Percentiles rank a stretch among this genome's conserved stretches.
Evolutionary conservation across 2,797 vertebrate genomes (phyloP).

Genomic region (Fringilla coelebs): DNA sequence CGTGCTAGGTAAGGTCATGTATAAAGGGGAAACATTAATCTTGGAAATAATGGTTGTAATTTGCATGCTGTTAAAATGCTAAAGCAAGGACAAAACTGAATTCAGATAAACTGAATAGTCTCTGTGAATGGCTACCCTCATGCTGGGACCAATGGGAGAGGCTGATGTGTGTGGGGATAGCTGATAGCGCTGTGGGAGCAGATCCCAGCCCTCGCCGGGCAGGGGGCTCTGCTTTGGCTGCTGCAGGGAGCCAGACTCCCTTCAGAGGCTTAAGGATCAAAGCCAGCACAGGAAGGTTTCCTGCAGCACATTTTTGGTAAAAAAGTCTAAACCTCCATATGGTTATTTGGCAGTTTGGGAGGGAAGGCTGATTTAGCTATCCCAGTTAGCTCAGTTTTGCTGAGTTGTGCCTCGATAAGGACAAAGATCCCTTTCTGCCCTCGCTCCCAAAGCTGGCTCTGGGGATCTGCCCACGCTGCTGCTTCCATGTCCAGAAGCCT

Average conservation of each 20-base stretch:
- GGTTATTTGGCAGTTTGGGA: neutral
- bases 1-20: neutral
- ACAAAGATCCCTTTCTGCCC: neutral
- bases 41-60: neutral
- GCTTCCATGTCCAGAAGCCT: neutral
- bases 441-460: accelerated
- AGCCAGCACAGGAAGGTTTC: accelerated
- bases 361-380: neutral
- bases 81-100: neutral
- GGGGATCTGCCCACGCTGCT: neutral
- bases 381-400: neutral
- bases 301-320: neutral
- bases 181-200: neutral
- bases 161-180: accelerated
- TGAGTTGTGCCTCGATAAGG: neutral
- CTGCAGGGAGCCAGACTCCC: neutral
- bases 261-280: neutral
- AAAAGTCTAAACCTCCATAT: neutral
- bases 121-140: neutral
- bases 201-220: neutral
- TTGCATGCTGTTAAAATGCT: neutral
- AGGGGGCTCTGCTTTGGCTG: neutral
- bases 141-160: neutral
- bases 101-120: neutral
- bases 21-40: neutral